Conservation (phyloP, 2,113 vertebrate genomes). For the Centropus unirufus region DNA sequence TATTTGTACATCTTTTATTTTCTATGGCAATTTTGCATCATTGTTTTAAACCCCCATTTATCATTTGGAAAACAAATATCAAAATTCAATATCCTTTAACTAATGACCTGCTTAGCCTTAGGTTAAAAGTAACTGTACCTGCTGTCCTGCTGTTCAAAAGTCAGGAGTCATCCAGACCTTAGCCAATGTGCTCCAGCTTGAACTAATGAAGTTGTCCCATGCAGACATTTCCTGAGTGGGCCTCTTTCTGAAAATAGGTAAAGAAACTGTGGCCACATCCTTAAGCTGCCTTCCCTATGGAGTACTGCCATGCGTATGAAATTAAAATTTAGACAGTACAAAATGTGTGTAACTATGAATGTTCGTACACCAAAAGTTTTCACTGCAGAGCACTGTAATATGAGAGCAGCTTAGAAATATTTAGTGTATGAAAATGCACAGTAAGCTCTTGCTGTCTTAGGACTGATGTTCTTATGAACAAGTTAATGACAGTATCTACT, state of each 20-base stretch:
- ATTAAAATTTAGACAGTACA: background rate
- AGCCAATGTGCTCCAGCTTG: background rate
- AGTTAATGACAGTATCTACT: background rate
- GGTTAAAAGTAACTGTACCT: background rate
- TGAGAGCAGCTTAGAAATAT: background rate
- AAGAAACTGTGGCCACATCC: background rate
- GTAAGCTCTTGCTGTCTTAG: background rate
- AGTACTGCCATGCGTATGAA: accelerated
- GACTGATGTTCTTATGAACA: background rate
- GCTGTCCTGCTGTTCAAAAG: background rate
- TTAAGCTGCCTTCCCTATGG: background rate
- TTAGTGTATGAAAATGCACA: background rate
- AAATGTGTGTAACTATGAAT: background rate
- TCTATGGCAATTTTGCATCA: background rate
- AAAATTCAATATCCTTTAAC: background rate
- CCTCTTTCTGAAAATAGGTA: background rate
- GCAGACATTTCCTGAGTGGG: background rate
- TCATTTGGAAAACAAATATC: background rate
- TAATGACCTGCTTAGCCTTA: background rate
- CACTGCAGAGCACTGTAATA: background rate
- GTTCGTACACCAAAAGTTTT: background rate
- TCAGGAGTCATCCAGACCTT: background rate
- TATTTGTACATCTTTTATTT: background rate
- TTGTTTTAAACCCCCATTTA: background rate
- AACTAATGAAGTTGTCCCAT: background rate